Percentiles rank a stretch among this genome's conserved stretches.
Conservation (phyloP, 2,797 vertebrate genomes). For the Argentina silus region DNA sequence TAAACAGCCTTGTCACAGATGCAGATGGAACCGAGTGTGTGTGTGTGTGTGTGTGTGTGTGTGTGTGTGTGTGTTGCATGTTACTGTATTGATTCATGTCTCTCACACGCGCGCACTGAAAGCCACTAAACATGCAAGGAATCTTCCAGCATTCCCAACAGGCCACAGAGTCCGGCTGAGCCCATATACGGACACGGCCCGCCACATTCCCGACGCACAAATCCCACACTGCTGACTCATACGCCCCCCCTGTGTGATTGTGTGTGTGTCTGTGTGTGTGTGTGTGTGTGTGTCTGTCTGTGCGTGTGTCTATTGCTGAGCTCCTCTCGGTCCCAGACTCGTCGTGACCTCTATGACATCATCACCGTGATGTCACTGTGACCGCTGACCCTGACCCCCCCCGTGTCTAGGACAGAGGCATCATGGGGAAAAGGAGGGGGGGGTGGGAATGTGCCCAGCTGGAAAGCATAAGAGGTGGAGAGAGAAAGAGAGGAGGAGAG, state of each 20-base stretch:
- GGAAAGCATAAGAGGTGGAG: neutral
- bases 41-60: neutral
- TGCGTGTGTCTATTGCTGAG: neutral
- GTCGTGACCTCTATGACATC: conserved; percentile 32
- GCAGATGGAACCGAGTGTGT: neutral
- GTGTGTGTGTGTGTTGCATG: conserved; percentile 14
- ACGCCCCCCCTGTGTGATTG: neutral
- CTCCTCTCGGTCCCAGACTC: conserved; percentile 47
- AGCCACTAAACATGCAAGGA: conserved; percentile 76
- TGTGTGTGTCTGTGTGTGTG: neutral
- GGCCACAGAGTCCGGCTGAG: conserved; percentile 56
- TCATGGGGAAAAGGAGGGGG: neutral
- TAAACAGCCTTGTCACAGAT: neutral
- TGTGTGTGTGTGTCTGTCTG: conserved; percentile 11
- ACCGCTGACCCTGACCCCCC: conserved; percentile 26
- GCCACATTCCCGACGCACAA: conserved; percentile 23
- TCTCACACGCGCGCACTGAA: no score
- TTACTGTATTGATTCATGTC: conserved; percentile 45
- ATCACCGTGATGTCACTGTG: conserved; percentile 57
- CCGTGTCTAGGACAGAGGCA: neutral
- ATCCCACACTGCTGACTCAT: conserved; percentile 59
- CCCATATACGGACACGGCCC: conserved; percentile 73
- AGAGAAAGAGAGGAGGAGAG: neutral
- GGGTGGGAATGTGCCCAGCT: neutral
- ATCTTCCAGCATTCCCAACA: conserved; percentile 72